Evolutionary conservation across 1,140 invertebrate genomes (phyloP).

Genomic region (Venustaconcha ellipsiformis): DNA sequence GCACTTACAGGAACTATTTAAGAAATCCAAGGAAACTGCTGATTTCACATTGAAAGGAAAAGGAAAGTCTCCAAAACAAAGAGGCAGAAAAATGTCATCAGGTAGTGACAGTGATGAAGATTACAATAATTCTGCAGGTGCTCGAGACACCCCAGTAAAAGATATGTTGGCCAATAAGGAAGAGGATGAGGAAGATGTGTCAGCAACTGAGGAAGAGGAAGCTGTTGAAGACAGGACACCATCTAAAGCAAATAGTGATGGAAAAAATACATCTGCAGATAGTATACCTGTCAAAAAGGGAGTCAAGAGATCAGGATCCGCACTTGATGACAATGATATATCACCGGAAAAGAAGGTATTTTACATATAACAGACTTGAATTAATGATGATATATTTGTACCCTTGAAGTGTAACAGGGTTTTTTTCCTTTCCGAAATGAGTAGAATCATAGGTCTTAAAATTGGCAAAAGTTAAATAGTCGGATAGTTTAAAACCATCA

Average conservation of each 20-base stretch:
- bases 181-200: not conserved
- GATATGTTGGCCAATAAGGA: not conserved
- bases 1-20: constrained; percentile 54
- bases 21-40: constrained; percentile 63
- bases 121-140: not conserved
- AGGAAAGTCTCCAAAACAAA: constrained; percentile 31
- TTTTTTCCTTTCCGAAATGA: too few relatives aligned
- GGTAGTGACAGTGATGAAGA: constrained; percentile 31
- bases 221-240: not conserved
- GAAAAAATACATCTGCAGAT: not conserved
- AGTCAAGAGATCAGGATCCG: constrained; percentile 4
- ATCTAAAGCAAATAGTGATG: not conserved
- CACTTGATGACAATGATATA: not conserved
- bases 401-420: too few relatives aligned
- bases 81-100: constrained; percentile 23
- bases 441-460: too few relatives aligned
- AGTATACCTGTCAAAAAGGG: constrained; percentile 4
- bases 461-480: too few relatives aligned
- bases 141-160: constrained; percentile 5
- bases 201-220: not conserved
- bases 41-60: constrained; percentile 49
- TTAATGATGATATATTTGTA: too few relatives aligned
- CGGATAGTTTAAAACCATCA: too few relatives aligned
- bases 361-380: too few relatives aligned
- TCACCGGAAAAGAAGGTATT: constrained; percentile 10